A percentile compares a stretch with the other conserved stretches of the same genome.
Conservation (phyloP, 2,888 invertebrate species). For the Carabus problematicus region DNA sequence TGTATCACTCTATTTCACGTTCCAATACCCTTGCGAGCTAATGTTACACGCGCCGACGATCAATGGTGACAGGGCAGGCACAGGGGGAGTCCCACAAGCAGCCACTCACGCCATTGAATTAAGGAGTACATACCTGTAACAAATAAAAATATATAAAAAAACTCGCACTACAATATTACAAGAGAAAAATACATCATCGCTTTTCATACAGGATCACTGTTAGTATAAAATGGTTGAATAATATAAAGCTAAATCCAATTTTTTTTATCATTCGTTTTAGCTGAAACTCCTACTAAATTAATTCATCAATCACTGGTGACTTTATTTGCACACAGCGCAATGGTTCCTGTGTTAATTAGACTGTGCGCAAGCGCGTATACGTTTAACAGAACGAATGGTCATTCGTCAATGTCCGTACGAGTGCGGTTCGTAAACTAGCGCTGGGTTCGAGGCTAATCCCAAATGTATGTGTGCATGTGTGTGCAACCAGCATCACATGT, state of each 20-base stretch:
- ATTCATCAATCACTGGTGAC: slow-evolving; percentile 31
- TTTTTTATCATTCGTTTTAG: no score
- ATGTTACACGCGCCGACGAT: slow-evolving; percentile 53
- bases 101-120: no score
- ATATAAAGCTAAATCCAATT: no score
- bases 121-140: slow-evolving; percentile 31
- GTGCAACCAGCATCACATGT: slow-evolving; percentile 5
- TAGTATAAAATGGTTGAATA: no score
- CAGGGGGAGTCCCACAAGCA: no score
- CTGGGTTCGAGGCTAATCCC: slow-evolving; percentile 7
- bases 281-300: slow-evolving; percentile 9
- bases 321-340: not conserved
- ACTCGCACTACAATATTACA: no score
- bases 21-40: slow-evolving; percentile 55
- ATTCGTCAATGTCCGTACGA: slow-evolving; percentile 27
- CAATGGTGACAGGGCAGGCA: no score
- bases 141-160: slow-evolving; percentile 16
- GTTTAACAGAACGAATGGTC: slow-evolving; percentile 8
- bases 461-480: slow-evolving; percentile 1
- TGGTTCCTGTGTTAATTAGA: slow-evolving; percentile 34
- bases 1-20: slow-evolving; percentile 53
- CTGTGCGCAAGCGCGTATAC: slow-evolving; percentile 19
- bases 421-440: slow-evolving; percentile 21
- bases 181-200: no score
- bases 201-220: no score